These are phyloP conservation scores for Bettongia penicillata DNA, from an alignment of 2,113 vertebrate genomes.

Conservation along the genomic window DNA sequence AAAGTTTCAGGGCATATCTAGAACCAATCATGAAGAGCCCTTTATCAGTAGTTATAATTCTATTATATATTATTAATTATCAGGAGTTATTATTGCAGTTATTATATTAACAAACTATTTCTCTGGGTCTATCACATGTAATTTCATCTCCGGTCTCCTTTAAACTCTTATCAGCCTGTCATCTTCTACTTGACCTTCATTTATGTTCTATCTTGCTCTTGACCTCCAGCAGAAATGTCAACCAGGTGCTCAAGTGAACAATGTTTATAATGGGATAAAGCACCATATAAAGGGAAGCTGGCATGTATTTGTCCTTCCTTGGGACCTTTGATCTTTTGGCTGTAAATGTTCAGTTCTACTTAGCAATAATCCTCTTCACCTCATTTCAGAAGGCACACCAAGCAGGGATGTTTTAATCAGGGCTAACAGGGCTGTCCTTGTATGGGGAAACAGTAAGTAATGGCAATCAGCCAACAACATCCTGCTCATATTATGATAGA, in stretches of 20 bases:
- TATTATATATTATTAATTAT: no score
- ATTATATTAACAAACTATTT: not conserved
- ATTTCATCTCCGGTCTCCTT: not conserved
- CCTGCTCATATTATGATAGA: not conserved
- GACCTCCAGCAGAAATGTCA: not conserved
- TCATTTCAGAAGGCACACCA: not conserved
- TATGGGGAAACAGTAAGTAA: not conserved
- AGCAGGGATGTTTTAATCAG: not conserved
- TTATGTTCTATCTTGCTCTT: not conserved
- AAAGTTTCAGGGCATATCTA: not conserved
- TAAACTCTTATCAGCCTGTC: not conserved
- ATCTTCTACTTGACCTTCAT: not conserved
- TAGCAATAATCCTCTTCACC: slow-evolving; percentile 3
- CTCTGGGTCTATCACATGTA: not conserved
- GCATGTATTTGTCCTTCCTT: not conserved
- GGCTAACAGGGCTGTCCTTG: not conserved
- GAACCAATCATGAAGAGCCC: not conserved
- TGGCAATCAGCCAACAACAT: not conserved
- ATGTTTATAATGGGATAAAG: not conserved
- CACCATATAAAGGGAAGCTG: not conserved
- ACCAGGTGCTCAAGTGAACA: not conserved
- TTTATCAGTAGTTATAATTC: not conserved
- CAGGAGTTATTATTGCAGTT: not conserved
- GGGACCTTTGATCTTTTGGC: not conserved
- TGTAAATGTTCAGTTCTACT: not conserved